Conservation (phyloP, 2,888 invertebrate species). For the Pomacea canaliculata region DNA sequence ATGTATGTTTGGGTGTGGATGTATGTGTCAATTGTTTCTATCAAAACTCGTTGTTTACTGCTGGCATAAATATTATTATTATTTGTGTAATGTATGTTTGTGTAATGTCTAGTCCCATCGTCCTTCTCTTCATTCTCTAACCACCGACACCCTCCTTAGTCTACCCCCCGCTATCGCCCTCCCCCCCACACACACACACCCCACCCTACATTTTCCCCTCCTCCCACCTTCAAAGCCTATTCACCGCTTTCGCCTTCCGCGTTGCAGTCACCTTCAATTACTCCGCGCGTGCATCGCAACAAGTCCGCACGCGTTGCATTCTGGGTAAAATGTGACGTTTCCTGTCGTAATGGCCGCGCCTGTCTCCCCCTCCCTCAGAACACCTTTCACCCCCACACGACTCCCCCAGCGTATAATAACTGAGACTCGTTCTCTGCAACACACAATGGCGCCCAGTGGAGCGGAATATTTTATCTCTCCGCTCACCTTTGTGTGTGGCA, state of each 20-base stretch:
- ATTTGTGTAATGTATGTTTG: too few relatives aligned
- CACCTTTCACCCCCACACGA: too few relatives aligned
- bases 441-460: conserved; percentile 1
- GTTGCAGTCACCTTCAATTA: conserved; percentile 2
- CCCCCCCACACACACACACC: too few relatives aligned
- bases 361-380: not conserved
- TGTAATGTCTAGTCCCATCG: too few relatives aligned
- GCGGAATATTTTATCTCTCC: not conserved
- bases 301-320: conserved; percentile 3
- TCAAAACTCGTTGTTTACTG: too few relatives aligned
- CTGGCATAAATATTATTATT: too few relatives aligned
- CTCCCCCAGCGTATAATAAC: not conserved
- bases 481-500: not conserved
- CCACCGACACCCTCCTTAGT: too few relatives aligned
- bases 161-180: too few relatives aligned
- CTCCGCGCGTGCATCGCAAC: conserved; percentile 1
- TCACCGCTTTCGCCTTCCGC: not conserved
- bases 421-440: not conserved
- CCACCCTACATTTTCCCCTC: too few relatives aligned
- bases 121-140: too few relatives aligned
- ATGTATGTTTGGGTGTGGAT: too few relatives aligned
- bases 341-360: conserved; percentile 8
- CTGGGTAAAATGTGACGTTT: conserved; percentile 6
- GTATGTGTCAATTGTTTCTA: too few relatives aligned
- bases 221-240: not conserved